These are phyloP conservation scores for Amorpha juglandis DNA, from an alignment of 2,888 invertebrate genomes.

Conservation along the genomic window DNA sequence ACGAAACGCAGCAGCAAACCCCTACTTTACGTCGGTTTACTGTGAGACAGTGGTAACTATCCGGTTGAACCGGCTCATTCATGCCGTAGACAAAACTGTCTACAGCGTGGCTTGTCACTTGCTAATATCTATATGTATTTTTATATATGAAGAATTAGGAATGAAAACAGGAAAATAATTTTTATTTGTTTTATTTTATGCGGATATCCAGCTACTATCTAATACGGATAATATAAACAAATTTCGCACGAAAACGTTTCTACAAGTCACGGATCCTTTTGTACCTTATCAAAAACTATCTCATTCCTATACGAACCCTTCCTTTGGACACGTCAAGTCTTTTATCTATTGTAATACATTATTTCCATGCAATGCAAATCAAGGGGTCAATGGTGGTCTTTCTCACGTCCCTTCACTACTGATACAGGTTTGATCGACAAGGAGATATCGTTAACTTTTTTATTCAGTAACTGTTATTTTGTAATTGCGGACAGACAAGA, in stretches of 20 bases:
- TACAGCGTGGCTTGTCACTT: no score
- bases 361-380: conserved; percentile 35
- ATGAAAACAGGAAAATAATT: no score
- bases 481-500: background rate
- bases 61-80: no score
- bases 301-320: background rate
- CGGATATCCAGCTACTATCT: no score
- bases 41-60: no score
- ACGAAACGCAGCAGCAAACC: no score
- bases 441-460: conserved; percentile 30
- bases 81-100: no score
- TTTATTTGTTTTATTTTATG: no score
- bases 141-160: no score
- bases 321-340: conserved; percentile 16
- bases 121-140: no score
- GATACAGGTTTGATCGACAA: conserved; percentile 40
- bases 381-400: conserved; percentile 38
- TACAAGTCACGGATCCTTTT: background rate
- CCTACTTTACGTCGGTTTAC: no score
- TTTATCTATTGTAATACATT: conserved; percentile 27
- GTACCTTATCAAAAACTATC: background rate
- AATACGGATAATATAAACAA: background rate
- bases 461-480: conserved; percentile 23
- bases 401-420: conserved; percentile 37
- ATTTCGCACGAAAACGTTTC: background rate